Conservation (phyloP, 2,797 vertebrate species). For the Falco biarmicus region DNA sequence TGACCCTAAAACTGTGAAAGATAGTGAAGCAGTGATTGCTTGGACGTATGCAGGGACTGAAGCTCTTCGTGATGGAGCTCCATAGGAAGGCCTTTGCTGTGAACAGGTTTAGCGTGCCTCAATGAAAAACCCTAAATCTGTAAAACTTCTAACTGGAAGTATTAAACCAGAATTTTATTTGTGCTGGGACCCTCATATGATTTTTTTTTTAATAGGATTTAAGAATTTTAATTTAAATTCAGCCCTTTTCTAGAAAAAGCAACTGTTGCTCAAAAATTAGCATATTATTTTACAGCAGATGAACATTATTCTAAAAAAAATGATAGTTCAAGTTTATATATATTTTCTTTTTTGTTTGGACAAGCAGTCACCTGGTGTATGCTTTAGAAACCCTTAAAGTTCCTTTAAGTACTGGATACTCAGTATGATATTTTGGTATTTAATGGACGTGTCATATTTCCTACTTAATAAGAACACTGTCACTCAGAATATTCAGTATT, state of each 20-base stretch:
- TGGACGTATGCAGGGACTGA: background rate
- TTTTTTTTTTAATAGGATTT: background rate
- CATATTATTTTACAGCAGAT: background rate
- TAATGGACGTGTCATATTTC: background rate
- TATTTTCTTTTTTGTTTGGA: background rate
- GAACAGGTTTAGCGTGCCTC: rapidly evolving
- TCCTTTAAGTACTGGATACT: background rate
- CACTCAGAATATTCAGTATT: background rate
- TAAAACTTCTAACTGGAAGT: background rate
- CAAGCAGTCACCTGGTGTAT: background rate
- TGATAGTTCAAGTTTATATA: background rate
- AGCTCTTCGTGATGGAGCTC: background rate
- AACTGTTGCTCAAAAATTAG: background rate
- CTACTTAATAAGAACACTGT: background rate
- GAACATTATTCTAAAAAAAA: background rate
- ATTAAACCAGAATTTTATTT: background rate
- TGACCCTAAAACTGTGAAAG: background rate
- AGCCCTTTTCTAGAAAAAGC: background rate
- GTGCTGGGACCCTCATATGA: background rate
- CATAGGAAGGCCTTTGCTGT: background rate
- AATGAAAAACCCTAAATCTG: background rate
- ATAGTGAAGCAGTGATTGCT: background rate
- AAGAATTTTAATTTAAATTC: background rate
- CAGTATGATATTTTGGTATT: background rate
- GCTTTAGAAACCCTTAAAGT: background rate